Evolutionary conservation across 1,140 invertebrate genomes (phyloP).

Genomic region (Hypsibius dujardini): DNA sequence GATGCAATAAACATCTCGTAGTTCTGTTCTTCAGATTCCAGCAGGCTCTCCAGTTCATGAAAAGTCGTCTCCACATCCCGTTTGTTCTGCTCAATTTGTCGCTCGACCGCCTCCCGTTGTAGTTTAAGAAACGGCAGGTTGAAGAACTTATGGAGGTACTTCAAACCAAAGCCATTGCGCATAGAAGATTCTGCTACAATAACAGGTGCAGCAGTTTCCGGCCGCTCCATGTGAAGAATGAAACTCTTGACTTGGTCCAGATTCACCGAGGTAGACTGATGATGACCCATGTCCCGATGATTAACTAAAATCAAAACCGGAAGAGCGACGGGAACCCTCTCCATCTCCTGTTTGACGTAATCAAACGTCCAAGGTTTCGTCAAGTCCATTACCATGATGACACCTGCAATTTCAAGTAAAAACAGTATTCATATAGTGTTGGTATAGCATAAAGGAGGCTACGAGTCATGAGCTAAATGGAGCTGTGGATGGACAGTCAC

Average conservation of each 20-base stretch:
- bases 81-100: conserved; percentile 70
- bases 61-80: conserved; percentile 60
- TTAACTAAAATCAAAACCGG: conserved; percentile 80
- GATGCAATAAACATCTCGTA: conserved; percentile 65
- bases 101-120: conserved; percentile 60
- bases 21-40: conserved; percentile 71
- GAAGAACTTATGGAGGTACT: conserved; percentile 84
- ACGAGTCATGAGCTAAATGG: too few relatives aligned
- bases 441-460: too few relatives aligned
- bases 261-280: conserved; percentile 49
- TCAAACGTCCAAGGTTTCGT: conserved; percentile 94
- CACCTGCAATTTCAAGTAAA: conserved; percentile 47
- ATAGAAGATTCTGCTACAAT: conserved; percentile 81
- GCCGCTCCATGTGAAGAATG: conserved; percentile 42
- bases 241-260: conserved; percentile 49
- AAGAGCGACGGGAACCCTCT: conserved; percentile 62
- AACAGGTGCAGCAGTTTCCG: conserved; percentile 43
- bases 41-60: conserved; percentile 60
- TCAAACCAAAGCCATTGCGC: conserved; percentile 86
- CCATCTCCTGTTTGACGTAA: conserved; percentile 73
- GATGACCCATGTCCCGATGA: conserved; percentile 87
- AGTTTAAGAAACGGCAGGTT: conserved; percentile 83
- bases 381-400: conserved; percentile 79
- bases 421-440: too few relatives aligned
- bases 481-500: too few relatives aligned